Evolutionary conservation across 35 echinoderm and acorn worm species (phyloP), one percentile per base, ranked within the genome.

Genomic region (Stichopus chloronotus): DNA sequence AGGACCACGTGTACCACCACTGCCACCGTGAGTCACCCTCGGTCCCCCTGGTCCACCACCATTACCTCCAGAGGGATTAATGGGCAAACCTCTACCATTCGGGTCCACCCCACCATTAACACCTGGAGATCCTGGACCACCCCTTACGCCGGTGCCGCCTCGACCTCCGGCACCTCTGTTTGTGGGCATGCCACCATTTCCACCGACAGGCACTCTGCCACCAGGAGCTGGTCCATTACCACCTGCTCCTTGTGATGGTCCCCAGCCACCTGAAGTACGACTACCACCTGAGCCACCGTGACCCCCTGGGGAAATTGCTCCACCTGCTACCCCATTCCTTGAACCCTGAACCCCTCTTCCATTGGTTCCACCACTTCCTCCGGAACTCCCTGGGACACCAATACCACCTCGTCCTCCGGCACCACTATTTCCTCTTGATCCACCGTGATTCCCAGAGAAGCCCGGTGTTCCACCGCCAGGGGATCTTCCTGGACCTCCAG

Each of bases 221-320:
- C 72, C 72, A 76, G 17, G 17, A 0, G 72, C 17, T 76, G 78
- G 24, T 53, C 24, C 6, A 25, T 81, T 81, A 25, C 78, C 78
- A 43, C 78, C 78, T 13, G 78, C 14, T n/a, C 53, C 53, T 52
- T 53, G 24, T 81, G 78, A 25, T 81, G 24, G 12, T 6, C 78
- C 78, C 6, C 20, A 8, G 14, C 53, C 53, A 12, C 78, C 78
- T 7, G 78, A 12, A 25, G 24, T 52, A 23, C 78, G 20, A 6
- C 24, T 53, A 53, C 22, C 78, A 81, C 78, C 78, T 81, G 78
- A 81, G 25, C 78, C 78, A 43, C 78, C 78, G 14, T 25, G 6
- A 52, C 24, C 25, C 14, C 78, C 78, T 25, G 21, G 24, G 72
- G 5, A 20, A 20, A 17, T 24, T 11, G 72, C 24, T 14, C 78